Conservation (phyloP, 2,113 vertebrate genomes). For the Amazona vittata region DNA sequence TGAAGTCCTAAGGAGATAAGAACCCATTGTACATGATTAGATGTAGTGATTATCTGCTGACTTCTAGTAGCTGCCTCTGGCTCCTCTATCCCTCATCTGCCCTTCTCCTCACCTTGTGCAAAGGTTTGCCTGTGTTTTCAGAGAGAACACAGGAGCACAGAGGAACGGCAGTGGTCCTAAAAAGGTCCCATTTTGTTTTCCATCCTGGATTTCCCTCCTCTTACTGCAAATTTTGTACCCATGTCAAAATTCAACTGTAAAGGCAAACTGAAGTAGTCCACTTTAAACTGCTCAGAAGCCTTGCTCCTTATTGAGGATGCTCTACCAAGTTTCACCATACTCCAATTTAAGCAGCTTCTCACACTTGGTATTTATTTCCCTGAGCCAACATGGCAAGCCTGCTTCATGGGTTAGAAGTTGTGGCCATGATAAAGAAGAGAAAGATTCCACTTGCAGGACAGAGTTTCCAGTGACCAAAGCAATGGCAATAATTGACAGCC, state of each 20-base stretch:
- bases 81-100: neutral
- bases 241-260: neutral
- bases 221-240: neutral
- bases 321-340: neutral
- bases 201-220: neutral
- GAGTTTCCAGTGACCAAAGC: neutral
- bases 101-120: neutral
- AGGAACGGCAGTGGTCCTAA: neutral
- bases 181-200: neutral
- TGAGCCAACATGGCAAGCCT: neutral
- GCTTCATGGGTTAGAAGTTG: neutral
- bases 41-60: constrained; percentile 1
- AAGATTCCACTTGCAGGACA: neutral
- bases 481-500: neutral
- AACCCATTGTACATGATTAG: neutral
- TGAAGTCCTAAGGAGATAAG: neutral
- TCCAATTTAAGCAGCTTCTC: neutral
- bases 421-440: neutral
- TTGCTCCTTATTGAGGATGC: neutral
- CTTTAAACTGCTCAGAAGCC: neutral
- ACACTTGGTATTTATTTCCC: neutral
- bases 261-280: neutral
- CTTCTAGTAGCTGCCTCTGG: neutral
- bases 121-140: neutral
- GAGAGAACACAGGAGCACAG: neutral